These are phyloP conservation scores for Synergus gifuensis DNA, from an alignment of 2,888 invertebrate genomes.

Conservation along the genomic window DNA sequence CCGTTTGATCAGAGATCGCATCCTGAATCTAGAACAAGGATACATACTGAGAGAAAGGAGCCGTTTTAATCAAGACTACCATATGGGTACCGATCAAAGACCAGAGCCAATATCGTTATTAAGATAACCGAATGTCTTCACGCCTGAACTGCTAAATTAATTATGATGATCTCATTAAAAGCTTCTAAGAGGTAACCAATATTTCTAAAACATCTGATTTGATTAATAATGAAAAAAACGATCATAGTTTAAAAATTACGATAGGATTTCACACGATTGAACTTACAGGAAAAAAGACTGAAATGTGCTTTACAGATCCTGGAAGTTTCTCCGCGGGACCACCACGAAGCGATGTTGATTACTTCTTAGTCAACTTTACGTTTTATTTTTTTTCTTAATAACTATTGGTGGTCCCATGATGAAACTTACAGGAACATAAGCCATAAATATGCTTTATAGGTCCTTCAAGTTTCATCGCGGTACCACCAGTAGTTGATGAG, in stretches of 20 bases:
- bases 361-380: too few species aligned
- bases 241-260: neutral
- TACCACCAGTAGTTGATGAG: too few species aligned
- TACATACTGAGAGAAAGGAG: conserved; percentile 29
- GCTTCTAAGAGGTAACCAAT: neutral
- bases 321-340: too few species aligned
- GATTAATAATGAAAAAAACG: neutral
- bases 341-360: too few species aligned
- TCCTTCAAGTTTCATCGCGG: too few species aligned
- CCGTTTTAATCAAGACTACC: conserved; percentile 17
- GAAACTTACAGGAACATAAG: too few species aligned
- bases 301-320: too few species aligned
- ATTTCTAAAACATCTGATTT: neutral
- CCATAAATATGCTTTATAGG: too few species aligned
- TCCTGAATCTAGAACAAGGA: conserved; percentile 38
- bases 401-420: too few species aligned
- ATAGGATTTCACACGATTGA: neutral
- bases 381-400: too few species aligned
- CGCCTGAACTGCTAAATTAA: conserved; percentile 17
- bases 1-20: conserved; percentile 10
- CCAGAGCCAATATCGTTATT: neutral
- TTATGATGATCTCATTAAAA: conserved; percentile 1
- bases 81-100: conserved; percentile 5
- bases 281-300: too few species aligned
- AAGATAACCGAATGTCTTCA: conserved; percentile 5